These are phyloP conservation scores for Pheosia tremula DNA, from an alignment of 2,888 invertebrate genomes.

Conservation along the genomic window DNA sequence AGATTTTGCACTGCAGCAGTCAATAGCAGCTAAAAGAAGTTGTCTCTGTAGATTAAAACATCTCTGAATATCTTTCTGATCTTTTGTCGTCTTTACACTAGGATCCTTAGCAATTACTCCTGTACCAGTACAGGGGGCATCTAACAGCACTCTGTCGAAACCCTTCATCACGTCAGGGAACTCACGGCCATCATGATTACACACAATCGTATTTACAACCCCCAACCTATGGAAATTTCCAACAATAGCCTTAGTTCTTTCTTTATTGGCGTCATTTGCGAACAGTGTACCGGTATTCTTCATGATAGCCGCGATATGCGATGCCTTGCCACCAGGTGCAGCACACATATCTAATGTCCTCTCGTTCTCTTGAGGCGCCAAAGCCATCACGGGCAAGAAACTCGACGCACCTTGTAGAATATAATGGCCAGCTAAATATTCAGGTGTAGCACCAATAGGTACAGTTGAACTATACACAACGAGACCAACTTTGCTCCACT, in stretches of 20 bases:
- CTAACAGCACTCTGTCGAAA: constrained; percentile 97
- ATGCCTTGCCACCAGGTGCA: constrained; percentile 99
- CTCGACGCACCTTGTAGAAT: constrained; percentile 98
- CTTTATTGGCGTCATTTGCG: constrained; percentile 97
- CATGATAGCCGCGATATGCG: constrained; percentile 99
- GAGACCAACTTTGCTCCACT: constrained; percentile 99
- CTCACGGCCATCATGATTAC: constrained; percentile 94
- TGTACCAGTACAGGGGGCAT: constrained; percentile 99
- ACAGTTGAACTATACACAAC: constrained; percentile 98
- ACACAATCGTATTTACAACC: constrained; percentile 96
- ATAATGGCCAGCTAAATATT: constrained; percentile 99
- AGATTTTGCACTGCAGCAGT: constrained; percentile 96
- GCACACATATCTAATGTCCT: constrained; percentile 98
- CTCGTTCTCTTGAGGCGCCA: constrained; percentile 98
- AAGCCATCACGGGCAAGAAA: constrained; percentile 98
- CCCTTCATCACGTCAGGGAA: constrained; percentile 93
- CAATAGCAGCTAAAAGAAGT: constrained; percentile 97
- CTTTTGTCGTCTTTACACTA: constrained; percentile 96
- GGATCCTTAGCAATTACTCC: constrained; percentile 99
- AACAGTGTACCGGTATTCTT: constrained; percentile 98
- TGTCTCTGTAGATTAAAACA: constrained; percentile 97
- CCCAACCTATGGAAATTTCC: constrained; percentile 99
- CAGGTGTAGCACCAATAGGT: constrained; percentile 98
- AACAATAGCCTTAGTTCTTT: constrained; percentile 95
- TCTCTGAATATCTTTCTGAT: constrained; percentile 94